phyloP scores from a whole-genome alignment of 1,140 invertebrate species.

The Scaptomyza graminum region DNA sequence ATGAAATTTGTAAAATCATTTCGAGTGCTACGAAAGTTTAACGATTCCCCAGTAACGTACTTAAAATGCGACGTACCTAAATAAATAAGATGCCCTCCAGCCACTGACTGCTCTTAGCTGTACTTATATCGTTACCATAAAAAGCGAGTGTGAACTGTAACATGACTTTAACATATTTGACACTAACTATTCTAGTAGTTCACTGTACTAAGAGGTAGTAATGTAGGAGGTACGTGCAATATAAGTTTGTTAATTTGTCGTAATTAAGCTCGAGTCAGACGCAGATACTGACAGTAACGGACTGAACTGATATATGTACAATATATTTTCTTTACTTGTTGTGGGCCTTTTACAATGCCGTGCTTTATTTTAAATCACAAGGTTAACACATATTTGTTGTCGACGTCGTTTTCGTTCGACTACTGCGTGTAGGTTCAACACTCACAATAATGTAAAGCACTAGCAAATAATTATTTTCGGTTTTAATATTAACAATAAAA shows the following conservation, averaged over 20 bases:
- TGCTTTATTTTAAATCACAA: constrained; percentile 79
- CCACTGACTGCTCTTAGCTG: constrained; percentile 49
- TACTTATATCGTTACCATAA: constrained; percentile 43
- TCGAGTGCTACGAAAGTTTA: constrained; percentile 63
- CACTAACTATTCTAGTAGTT: constrained; percentile 62
- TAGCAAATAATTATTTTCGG: constrained; percentile 72
- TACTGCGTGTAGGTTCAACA: constrained; percentile 66
- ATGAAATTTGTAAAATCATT: constrained; percentile 65
- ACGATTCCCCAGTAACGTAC: constrained; percentile 57
- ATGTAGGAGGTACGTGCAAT: constrained; percentile 45
- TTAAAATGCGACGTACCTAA: constrained; percentile 28
- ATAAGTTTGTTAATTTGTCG: constrained; percentile 72
- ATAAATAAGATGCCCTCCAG: constrained; percentile 38
- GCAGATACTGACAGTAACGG: neutral
- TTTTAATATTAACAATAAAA: constrained; percentile 65
- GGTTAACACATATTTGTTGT: constrained; percentile 60
- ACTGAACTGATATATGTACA: constrained; percentile 13
- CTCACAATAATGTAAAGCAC: constrained; percentile 60
- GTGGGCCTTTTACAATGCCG: constrained; percentile 64
- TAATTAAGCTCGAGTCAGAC: constrained; percentile 56
- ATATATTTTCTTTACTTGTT: neutral
- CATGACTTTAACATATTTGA: constrained; percentile 56
- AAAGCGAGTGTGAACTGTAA: constrained; percentile 58
- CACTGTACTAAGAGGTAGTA: constrained; percentile 59
- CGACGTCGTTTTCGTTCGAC: constrained; percentile 18